Evolutionary conservation across 2,113 vertebrate species (phyloP).

Genomic region (Bos taurus): DNA sequence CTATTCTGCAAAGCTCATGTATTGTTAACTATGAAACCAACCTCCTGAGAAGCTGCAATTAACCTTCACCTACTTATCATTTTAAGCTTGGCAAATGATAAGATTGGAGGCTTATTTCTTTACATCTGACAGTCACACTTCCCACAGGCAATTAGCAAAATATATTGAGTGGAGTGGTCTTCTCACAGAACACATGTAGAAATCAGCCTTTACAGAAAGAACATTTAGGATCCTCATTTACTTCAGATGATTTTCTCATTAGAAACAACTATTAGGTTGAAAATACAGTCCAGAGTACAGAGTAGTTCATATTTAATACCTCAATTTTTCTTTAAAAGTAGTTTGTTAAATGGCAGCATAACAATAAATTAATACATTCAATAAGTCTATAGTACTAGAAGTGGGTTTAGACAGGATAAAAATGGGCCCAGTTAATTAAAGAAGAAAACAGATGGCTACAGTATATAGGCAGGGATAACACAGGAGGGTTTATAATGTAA

Average conservation of each 20-base stretch:
- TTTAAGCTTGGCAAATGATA: not conserved
- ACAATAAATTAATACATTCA: not conserved
- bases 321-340: not conserved
- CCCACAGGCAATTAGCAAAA: not conserved
- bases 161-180: not conserved
- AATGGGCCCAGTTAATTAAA: not conserved
- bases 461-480: not conserved
- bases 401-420: not conserved
- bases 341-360: not conserved
- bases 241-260: not conserved
- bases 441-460: not conserved
- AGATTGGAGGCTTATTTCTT: not conserved
- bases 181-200: not conserved
- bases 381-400: not conserved
- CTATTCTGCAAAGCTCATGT: not conserved
- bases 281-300: not conserved
- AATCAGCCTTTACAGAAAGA: not conserved
- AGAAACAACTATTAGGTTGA: not conserved
- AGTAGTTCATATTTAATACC: not conserved
- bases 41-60: not conserved
- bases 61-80: not conserved
- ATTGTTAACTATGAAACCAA: not conserved
- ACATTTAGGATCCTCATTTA: not conserved
- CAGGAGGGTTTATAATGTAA: not conserved
- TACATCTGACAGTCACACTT: not conserved